Conservation (phyloP, 2,113 vertebrate genomes). For the Coregonus clupeaformis region DNA sequence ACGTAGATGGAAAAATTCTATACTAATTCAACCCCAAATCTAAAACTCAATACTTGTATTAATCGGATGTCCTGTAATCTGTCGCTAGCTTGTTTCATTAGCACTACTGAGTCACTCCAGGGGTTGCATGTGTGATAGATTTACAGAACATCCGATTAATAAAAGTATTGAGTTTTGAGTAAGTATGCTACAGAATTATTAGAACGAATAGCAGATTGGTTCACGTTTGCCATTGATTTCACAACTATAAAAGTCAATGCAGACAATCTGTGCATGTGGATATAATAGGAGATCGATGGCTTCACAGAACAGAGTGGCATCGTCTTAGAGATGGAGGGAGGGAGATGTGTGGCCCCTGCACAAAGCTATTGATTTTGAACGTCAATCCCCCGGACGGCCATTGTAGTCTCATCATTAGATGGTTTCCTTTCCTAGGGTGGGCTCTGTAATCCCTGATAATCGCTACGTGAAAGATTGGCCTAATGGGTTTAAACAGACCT, state of each 20-base stretch:
- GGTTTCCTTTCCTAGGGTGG: background rate
- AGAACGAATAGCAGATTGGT: background rate
- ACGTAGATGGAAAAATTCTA: too few relatives aligned
- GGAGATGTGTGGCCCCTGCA: background rate
- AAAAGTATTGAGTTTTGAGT: background rate
- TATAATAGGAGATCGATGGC: conserved; percentile 8
- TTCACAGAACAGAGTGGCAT: background rate
- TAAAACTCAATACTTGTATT: background rate
- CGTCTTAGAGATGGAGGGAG: background rate
- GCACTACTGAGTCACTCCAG: background rate
- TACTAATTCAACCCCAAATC: too few relatives aligned
- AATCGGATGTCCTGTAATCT: too few relatives aligned
- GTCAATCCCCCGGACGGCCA: background rate
- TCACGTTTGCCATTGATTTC: conserved; percentile 6
- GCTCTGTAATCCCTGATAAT: conserved; percentile 6
- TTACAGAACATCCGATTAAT: background rate
- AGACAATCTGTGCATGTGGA: conserved; percentile 7
- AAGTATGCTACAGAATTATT: background rate
- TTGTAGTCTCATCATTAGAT: background rate
- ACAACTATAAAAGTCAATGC: background rate
- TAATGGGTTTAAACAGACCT: conserved; percentile 16
- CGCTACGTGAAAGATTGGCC: background rate
- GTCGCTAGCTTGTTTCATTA: background rate
- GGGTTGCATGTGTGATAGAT: background rate
- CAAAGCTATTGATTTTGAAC: conserved; percentile 6